Percentiles rank a stretch among this genome's conserved stretches.
phyloP scores from a whole-genome alignment of 2,113 vertebrate genomes.

The Pseudorectes ferrugineus region DNA sequence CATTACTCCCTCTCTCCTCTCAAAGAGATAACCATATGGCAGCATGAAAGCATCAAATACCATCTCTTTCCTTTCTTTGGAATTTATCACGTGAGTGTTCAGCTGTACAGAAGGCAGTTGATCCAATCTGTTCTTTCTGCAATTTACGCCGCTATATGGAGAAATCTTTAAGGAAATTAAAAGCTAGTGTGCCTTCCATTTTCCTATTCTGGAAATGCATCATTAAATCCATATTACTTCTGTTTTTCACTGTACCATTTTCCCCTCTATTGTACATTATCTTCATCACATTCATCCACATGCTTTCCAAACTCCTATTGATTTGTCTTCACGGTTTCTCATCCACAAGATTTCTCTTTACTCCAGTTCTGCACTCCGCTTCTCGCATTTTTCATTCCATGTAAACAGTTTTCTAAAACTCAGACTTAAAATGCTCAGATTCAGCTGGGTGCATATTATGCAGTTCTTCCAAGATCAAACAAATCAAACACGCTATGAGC shows the following conservation, averaged over 20 bases:
- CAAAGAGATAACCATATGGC: background rate
- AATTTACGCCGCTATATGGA: background rate
- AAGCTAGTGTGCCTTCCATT: background rate
- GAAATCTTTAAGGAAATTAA: background rate
- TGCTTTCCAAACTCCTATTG: background rate
- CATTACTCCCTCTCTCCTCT: background rate
- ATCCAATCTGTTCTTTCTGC: background rate
- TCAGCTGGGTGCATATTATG: background rate
- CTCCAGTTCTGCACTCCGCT: accelerated
- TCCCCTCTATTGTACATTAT: background rate
- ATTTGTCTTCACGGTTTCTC: background rate
- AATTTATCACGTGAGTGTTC: background rate
- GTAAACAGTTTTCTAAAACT: background rate
- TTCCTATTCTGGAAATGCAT: background rate
- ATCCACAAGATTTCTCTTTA: background rate
- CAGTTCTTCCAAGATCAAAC: background rate
- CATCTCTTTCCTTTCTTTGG: background rate
- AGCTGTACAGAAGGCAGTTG: background rate
- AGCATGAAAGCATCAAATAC: background rate
- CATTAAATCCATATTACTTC: background rate
- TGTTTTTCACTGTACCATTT: background rate
- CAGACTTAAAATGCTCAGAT: background rate
- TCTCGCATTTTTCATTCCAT: background rate
- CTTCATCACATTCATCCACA: background rate
- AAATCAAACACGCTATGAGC: background rate